phyloP scores from a whole-genome alignment of 2,888 invertebrate species.

The Seira sanloemensis region DNA sequence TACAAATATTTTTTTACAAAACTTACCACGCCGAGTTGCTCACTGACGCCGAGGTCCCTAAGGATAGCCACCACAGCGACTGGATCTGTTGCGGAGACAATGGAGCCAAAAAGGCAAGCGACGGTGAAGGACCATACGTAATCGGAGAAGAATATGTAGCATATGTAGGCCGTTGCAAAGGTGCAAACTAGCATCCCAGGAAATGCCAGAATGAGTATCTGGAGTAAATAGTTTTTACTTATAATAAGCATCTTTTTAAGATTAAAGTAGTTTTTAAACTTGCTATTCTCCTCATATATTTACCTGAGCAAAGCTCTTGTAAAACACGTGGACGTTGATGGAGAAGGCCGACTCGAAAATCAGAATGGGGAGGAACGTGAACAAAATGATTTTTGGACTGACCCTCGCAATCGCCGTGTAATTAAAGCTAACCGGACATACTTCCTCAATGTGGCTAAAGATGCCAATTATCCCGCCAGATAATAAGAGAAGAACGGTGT shows the following conservation, averaged over 20 bases:
- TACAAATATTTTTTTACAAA: conserved; percentile 77
- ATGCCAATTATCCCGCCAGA: conserved; percentile 67
- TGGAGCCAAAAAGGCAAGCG: conserved; percentile 76
- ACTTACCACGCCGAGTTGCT: conserved; percentile 76
- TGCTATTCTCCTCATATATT: not conserved
- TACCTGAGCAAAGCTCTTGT: conserved; percentile 47
- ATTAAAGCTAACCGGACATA: conserved; percentile 51
- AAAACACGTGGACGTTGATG: conserved; percentile 68
- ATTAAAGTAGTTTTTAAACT: not conserved
- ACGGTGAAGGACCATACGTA: conserved; percentile 69
- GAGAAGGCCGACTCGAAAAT: conserved; percentile 72
- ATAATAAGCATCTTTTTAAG: not conserved
- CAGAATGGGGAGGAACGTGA: conserved; percentile 70
- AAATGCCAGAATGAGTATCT: conserved; percentile 69
- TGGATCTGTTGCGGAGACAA: conserved; percentile 78
- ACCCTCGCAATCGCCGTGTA: conserved; percentile 66
- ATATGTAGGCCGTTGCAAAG: conserved; percentile 62
- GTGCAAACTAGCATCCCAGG: conserved; percentile 71
- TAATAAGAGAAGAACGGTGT: conserved; percentile 71
- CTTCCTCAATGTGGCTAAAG: conserved; percentile 53
- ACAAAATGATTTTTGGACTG: conserved; percentile 67
- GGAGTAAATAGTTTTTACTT: not conserved
- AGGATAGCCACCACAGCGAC: conserved; percentile 77
- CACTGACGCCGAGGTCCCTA: conserved; percentile 75
- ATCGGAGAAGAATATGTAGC: conserved; percentile 53